These are phyloP conservation scores for Dendronephthya gigantea DNA, from an alignment of 64 coral and sea anemone genomes.

Conservation along the genomic window DNA sequence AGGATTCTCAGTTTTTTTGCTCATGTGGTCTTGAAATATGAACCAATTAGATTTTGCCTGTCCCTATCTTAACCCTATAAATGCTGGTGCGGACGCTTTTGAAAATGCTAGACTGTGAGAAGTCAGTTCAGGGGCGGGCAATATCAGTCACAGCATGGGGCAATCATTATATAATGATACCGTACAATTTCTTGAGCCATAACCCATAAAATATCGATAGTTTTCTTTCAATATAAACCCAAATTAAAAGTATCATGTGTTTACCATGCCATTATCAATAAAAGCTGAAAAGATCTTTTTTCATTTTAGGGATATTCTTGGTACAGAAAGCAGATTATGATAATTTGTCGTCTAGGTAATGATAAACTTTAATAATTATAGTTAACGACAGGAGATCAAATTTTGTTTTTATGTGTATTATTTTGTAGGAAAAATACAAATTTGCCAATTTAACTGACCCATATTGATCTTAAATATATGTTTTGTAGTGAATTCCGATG, in stretches of 20 bases:
- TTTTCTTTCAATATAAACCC: neutral
- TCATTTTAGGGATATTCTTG: neutral
- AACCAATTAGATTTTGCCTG: too few species aligned
- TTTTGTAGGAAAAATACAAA: neutral
- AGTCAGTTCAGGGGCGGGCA: too few species aligned
- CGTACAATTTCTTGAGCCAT: neutral
- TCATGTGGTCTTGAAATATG: too few species aligned
- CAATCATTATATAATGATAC: too few species aligned
- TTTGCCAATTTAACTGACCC: neutral
- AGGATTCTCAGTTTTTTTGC: too few species aligned
- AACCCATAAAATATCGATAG: neutral
- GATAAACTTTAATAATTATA: neutral
- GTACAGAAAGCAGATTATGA: neutral
- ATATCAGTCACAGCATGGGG: too few species aligned
- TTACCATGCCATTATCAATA: neutral
- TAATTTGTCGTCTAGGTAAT: neutral
- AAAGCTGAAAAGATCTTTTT: neutral
- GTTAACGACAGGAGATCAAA: neutral
- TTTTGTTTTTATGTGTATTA: conserved; percentile 9
- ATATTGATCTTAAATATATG: neutral
- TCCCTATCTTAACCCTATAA: too few species aligned
- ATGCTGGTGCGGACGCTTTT: too few species aligned
- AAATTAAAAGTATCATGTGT: neutral
- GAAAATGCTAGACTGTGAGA: too few species aligned
- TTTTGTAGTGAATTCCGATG: neutral